Conservation (phyloP, 2,888 invertebrate species). For the Adelphocoris suturalis region DNA sequence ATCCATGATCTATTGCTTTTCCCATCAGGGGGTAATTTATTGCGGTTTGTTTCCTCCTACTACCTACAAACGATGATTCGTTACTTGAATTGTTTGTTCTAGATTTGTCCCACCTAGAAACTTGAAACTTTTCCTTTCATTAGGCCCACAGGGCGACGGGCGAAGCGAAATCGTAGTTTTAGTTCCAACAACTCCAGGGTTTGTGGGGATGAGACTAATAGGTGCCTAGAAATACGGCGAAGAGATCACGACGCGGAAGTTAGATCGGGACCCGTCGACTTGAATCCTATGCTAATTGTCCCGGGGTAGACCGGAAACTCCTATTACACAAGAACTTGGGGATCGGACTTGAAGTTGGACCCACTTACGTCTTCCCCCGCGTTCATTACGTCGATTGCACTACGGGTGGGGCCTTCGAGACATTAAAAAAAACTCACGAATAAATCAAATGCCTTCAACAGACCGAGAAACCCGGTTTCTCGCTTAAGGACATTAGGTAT, state of each 20-base stretch:
- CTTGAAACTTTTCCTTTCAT: no score
- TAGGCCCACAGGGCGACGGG: no score
- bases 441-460: background rate
- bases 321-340: constrained; percentile 2
- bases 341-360: constrained; percentile 20
- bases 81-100: no score
- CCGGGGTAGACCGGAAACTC: background rate
- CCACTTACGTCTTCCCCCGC: constrained; percentile 32
- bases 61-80: no score
- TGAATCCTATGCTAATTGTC: constrained; percentile 36
- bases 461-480: background rate
- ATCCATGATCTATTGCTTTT: no score
- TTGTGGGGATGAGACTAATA: no score
- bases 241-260: background rate
- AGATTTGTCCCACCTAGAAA: no score
- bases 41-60: no score
- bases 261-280: background rate
- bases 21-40: no score
- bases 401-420: background rate
- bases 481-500: background rate
- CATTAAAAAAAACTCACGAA: constrained; percentile 1
- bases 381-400: constrained; percentile 21
- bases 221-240: background rate
- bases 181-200: no score
- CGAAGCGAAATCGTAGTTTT: no score